A percentile compares a stretch with the other conserved stretches of the same genome.
Conservation (phyloP, 2,888 invertebrate species). For the Deroplatys truncata region DNA sequence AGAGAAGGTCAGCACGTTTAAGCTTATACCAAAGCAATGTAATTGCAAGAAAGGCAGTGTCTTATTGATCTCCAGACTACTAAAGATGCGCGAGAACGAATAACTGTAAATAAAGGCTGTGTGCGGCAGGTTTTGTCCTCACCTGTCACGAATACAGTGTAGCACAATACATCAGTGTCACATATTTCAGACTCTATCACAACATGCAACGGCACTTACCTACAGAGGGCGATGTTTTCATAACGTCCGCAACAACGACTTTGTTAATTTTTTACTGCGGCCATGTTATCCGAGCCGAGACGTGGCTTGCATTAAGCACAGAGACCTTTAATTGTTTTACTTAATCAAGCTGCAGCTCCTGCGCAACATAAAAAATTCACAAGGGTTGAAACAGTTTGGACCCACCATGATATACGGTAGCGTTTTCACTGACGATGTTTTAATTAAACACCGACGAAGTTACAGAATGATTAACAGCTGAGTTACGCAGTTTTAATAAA, state of each 20-base stretch:
- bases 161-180: not conserved
- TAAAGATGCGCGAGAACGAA: too few species aligned
- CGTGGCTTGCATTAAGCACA: not conserved
- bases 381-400: not conserved
- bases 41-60: too few species aligned
- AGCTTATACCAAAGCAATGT: too few species aligned
- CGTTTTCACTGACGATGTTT: not conserved
- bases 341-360: not conserved
- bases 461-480: not conserved
- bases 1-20: too few species aligned
- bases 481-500: not conserved
- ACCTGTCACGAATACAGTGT: not conserved
- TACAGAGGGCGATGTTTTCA: not conserved
- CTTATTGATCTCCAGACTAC: too few species aligned
- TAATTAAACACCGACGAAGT: not conserved
- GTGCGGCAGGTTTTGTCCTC: not conserved
- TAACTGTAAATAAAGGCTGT: not conserved
- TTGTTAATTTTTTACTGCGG: not conserved
- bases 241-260: not conserved
- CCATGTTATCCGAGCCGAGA: not conserved
- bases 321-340: not conserved
- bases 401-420: not conserved
- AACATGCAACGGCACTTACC: not conserved
- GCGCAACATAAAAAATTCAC: not conserved
- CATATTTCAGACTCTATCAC: not conserved